These are phyloP conservation scores for Microctonus brassicae DNA, from an alignment of 2,888 invertebrate genomes.

Conservation along the genomic window DNA sequence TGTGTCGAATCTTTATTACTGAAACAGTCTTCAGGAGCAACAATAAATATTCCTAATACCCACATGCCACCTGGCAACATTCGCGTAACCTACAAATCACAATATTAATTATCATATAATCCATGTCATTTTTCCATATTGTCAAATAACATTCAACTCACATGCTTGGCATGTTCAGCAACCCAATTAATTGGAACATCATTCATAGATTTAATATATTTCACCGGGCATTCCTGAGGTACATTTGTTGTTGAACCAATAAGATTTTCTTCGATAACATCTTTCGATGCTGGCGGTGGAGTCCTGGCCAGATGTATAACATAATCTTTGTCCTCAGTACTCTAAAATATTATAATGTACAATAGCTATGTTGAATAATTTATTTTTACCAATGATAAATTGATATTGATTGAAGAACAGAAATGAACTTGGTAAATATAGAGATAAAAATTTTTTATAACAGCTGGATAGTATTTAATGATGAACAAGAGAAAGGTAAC, in stretches of 20 bases:
- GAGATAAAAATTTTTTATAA: neutral
- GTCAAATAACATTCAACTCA: slow-evolving; percentile 44
- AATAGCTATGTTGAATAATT: too few relatives aligned
- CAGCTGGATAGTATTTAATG: slow-evolving; percentile 30
- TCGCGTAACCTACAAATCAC: slow-evolving; percentile 74
- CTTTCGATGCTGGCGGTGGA: slow-evolving; percentile 73
- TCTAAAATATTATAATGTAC: slow-evolving; percentile 68
- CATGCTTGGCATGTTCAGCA: slow-evolving; percentile 87
- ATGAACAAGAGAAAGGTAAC: slow-evolving; percentile 40
- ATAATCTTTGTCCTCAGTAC: slow-evolving; percentile 78
- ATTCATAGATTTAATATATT: slow-evolving; percentile 70
- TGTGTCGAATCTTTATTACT: slow-evolving; percentile 72
- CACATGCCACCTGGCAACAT: slow-evolving; percentile 93
- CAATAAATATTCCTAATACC: slow-evolving; percentile 86
- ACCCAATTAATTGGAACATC: slow-evolving; percentile 79
- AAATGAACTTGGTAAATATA: neutral
- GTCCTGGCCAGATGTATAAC: slow-evolving; percentile 86
- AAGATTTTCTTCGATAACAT: slow-evolving; percentile 67
- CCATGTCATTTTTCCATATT: neutral
- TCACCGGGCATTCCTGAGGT: slow-evolving; percentile 63
- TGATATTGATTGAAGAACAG: neutral
- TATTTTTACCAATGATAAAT: too few relatives aligned
- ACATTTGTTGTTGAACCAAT: slow-evolving; percentile 66
- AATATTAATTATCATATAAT: slow-evolving; percentile 14
- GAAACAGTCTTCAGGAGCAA: slow-evolving; percentile 77